Conservation (phyloP, 2,113 vertebrate species). For the Chroicocephalus ridibundus region DNA sequence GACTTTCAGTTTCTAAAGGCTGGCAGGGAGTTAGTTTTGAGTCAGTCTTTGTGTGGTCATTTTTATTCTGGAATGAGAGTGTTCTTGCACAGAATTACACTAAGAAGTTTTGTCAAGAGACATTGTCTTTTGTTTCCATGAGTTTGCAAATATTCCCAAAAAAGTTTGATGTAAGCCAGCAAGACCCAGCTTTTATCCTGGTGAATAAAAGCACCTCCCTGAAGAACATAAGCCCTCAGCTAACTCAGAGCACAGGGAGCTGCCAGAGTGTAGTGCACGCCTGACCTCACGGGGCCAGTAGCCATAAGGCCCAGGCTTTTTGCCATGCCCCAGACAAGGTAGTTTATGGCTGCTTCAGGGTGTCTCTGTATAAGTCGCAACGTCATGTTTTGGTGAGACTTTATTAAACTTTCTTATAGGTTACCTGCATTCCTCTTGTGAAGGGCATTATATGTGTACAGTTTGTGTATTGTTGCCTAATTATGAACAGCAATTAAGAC, state of each 20-base stretch:
- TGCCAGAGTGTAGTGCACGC: background rate
- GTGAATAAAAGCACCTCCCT: background rate
- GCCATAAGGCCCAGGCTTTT: background rate
- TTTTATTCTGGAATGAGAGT: constrained; percentile 26
- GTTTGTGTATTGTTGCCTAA: background rate
- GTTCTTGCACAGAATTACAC: constrained; percentile 32
- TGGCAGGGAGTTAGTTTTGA: constrained; percentile 17
- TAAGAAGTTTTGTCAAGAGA: constrained; percentile 36
- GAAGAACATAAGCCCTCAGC: background rate
- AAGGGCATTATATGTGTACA: background rate
- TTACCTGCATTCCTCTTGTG: background rate
- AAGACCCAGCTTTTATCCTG: background rate
- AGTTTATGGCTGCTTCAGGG: background rate
- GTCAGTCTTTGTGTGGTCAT: constrained; percentile 62
- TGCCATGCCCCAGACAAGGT: background rate
- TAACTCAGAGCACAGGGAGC: background rate
- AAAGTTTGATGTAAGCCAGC: constrained; percentile 51
- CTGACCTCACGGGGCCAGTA: background rate
- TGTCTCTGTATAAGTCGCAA: background rate
- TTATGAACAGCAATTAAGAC: background rate
- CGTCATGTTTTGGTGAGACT: background rate
- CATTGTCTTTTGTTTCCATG: constrained; percentile 61
- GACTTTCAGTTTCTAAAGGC: constrained; percentile 51
- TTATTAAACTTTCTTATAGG: background rate
- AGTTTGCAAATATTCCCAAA: constrained; percentile 43